Conservation (phyloP, 92 coral and sea anemone species). For the Paragorgia papillata region DNA sequence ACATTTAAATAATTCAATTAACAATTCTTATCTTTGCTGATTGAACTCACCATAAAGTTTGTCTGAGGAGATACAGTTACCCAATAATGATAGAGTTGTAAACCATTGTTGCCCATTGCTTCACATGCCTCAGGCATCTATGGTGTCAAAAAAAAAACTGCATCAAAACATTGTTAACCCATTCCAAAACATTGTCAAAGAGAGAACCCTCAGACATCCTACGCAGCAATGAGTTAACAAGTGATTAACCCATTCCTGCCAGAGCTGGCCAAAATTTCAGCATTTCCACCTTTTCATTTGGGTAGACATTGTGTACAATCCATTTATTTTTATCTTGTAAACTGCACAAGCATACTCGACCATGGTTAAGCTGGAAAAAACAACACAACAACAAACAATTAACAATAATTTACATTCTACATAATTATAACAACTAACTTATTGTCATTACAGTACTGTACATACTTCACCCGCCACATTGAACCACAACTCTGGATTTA, state of each 20-base stretch:
- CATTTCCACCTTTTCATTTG: conserved; percentile 78
- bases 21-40: no score
- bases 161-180: no score
- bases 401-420: background rate
- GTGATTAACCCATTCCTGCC: background rate
- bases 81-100: conserved; percentile 84
- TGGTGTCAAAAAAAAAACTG: background rate
- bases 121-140: conserved; percentile 60
- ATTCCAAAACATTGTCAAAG: no score
- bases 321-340: conserved; percentile 72
- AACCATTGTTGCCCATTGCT: conserved; percentile 70
- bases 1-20: no score
- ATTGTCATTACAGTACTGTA: background rate
- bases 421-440: background rate
- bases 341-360: conserved; percentile 85
- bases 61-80: conserved; percentile 92
- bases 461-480: conserved; percentile 89
- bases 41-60: conserved; percentile 84
- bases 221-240: no score
- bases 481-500: conserved; percentile 94
- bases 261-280: no score
- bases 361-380: conserved; percentile 78
- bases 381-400: no score
- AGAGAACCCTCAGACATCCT: no score
- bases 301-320: conserved; percentile 85